These are phyloP conservation scores for Pristionchus entomophagus DNA, from an alignment of 2,888 invertebrate genomes.

Conservation along the genomic window DNA sequence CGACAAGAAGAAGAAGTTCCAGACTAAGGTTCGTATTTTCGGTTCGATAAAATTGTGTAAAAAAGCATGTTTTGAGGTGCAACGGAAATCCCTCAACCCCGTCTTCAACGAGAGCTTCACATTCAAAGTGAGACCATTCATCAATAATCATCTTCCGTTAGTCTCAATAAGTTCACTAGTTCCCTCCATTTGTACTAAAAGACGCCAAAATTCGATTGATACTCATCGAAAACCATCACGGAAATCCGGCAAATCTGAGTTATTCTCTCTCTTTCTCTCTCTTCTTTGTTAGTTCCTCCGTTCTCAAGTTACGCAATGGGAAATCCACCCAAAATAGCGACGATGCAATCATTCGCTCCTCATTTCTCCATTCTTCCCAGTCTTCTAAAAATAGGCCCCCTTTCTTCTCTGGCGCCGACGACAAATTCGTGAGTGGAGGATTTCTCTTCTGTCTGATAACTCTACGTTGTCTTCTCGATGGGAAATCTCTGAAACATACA, in stretches of 20 bases:
- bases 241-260: background rate
- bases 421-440: too few species aligned
- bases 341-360: background rate
- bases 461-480: too few species aligned
- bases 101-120: conserved; percentile 98
- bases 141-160: background rate
- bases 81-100: conserved; percentile 94
- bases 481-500: too few species aligned
- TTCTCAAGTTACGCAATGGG: background rate
- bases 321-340: background rate
- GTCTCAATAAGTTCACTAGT: too few species aligned
- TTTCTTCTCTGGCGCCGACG: conserved; percentile 4
- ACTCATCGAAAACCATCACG: background rate
- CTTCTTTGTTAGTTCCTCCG: background rate
- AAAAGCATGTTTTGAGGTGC: conserved; percentile 52
- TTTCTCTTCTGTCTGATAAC: too few species aligned
- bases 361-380: background rate
- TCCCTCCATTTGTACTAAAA: too few species aligned
- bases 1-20: conserved; percentile 99
- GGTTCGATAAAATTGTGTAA: background rate
- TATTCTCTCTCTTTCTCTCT: background rate
- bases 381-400: background rate
- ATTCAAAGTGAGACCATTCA: conserved; percentile 94
- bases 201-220: too few species aligned
- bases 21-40: conserved; percentile 87